These are phyloP conservation scores for Styela plicata DNA, from an alignment of 23 tunicate species.

Conservation along the genomic window DNA sequence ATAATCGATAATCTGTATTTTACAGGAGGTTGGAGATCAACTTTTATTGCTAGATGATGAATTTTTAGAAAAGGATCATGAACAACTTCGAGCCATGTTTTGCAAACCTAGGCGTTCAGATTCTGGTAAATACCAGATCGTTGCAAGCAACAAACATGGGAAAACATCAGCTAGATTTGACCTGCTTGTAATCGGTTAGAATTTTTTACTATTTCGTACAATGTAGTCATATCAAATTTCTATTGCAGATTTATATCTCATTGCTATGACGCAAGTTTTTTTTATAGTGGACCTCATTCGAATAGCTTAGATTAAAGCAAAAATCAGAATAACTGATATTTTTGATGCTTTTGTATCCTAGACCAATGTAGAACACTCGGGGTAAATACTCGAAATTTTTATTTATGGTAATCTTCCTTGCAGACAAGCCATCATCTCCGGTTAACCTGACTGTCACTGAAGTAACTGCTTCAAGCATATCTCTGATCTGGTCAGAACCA, in stretches of 20 bases:
- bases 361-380: no score
- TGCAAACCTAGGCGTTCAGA: conserved; percentile 24
- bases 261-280: no score
- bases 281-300: no score
- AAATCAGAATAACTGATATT: no score
- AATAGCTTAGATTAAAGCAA: no score
- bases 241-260: no score
- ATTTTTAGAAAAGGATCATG: not conserved
- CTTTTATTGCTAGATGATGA: not conserved
- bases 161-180: not conserved
- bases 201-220: not conserved
- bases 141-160: conserved; percentile 33
- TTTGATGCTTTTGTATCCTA: no score
- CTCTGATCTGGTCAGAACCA: conserved; percentile 35
- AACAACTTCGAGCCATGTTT: not conserved
- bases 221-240: no score
- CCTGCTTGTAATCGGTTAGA: conserved; percentile 20
- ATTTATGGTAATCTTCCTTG: no score
- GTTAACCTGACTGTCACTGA: conserved; percentile 19
- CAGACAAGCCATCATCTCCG: conserved; percentile 35
- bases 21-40: conserved; percentile 11
- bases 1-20: no score
- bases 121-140: conserved; percentile 27
- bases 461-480: conserved; percentile 19
- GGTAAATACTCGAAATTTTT: no score